Base-by-base conservation (phyloP, 2,888 invertebrate species). In the Allygus modestus region DNA sequence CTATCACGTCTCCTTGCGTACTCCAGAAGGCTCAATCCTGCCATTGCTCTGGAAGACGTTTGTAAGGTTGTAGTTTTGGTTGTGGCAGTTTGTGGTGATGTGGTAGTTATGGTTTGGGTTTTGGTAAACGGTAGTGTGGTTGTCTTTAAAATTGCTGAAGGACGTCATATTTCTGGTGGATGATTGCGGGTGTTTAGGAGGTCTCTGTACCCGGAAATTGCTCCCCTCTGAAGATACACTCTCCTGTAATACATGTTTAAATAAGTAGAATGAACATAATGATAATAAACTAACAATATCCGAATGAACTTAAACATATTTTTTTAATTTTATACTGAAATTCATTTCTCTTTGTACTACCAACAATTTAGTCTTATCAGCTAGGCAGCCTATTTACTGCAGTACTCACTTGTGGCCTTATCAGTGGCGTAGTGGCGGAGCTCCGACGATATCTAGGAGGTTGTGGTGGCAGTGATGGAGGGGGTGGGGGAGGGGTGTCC, bases 401-500 rank as follows among this genome's bases (percentile, higher is more conserved):
- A 37, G 37, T 37, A 37, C 79, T 33, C 23, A 58, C 79, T 28
- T 79, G 28, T 5, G 79, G 58, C 58, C 79, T 79, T 1, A 77
- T 77, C 11, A 79, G 58, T 7, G 79, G 79, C 7, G 79, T 58
- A 58, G 46, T 33, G 33, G 51, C 79, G 11, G 79, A 79, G 23
- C 51, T 79, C 0, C 79, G 54, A 1, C 79, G 51, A 26, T 79
- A 79, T 31, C 79, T 28, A 23, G 79, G 79, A 33, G 79, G 79
- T n/a, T 79, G 79, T 51, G 54, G 73, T 20, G 73, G 73, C 28
- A 65, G 65, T 28, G 65, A 51, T 46, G 46, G 73, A 1, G 75
- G 79, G 0, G 79, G 79, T 7, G 54, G 79, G 20, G 79, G 79
- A 46, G 77, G 77, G 43, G 77, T 77, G 37, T 79, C 79, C 58